Base-by-base conservation (phyloP, 2,888 invertebrate species). In the Microctonus aethiopoides region DNA sequence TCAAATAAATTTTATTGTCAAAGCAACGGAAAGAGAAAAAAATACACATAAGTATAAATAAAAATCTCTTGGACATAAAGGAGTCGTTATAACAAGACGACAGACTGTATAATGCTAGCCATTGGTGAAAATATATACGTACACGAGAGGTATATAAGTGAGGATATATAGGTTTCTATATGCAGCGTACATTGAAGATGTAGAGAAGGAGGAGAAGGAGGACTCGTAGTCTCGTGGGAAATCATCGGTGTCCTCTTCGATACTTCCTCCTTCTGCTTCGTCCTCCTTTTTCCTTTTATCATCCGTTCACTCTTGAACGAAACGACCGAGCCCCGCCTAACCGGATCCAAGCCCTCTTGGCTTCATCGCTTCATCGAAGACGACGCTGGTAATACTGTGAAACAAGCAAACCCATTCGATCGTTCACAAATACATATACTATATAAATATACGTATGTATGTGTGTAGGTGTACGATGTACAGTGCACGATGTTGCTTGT, bases 161-260 rank as follows among this genome's bases (percentile, higher is more conserved):
- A 29, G n/a, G n/a, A n/a, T n/a, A n/a, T n/a, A n/a, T n/a, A n/a
- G n/a, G n/a, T n/a, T n/a, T n/a, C n/a, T n/a, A 2, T 52, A 62
- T 11, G 46, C 16, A 20, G 36, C 59, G 68, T 22, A 60, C 59
- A 64, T 51, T 34, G 68, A 68, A 32, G 51, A 11, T 67, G 61
- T 59, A 70, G 60, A 67, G 68, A 65, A 73, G 68, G 65, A 68
- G 64, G 69, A 71, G 73, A 67, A 61, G 32, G 68, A 75, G 70
- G 75, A 73, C 70, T 76, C 72, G 77, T 74, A 70, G 74, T 65
- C 82, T 76, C 81, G 41, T 77, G 82, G 82, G 82, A 82, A 82
- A 82, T 82, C 83, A 82, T 80, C 77, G 82, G 72, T 81, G 81
- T 83, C 83, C 81, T 80, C 80, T 78, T 66, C 67, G 71, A 72